Evolutionary conservation across 53 echinoderm and acorn worm species (phyloP).

Genomic region (Hippasteria phrygiana): DNA sequence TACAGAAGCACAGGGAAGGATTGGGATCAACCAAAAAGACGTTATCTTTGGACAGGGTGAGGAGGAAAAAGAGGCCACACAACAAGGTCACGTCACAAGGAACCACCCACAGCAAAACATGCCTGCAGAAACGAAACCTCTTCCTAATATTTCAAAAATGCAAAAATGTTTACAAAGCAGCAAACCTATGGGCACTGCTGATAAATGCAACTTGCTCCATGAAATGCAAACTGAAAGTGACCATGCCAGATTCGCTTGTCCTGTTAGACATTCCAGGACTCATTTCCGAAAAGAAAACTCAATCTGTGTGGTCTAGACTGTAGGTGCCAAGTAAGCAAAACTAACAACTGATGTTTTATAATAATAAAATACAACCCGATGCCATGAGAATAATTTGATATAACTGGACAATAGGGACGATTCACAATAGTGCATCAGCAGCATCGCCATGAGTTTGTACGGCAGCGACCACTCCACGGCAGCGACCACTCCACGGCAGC

Average conservation of each 20-base stretch:
- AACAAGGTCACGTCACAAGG: not conserved
- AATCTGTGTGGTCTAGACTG: conserved; percentile 14
- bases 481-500: no score
- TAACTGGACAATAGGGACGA: no score
- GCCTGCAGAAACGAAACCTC: not conserved
- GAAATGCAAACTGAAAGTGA: not conserved
- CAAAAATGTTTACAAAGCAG: conserved; percentile 39
- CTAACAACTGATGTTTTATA: no score
- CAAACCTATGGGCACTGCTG: not conserved
- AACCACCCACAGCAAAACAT: conserved; percentile 6
- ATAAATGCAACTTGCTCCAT: not conserved
- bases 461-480: no score
- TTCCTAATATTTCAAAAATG: conserved; percentile 33
- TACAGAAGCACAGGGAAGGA: no score
- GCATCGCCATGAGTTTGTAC: no score
- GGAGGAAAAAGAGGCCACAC: not conserved
- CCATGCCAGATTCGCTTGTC: not conserved
- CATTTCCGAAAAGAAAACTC: not conserved
- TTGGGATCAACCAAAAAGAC: not conserved
- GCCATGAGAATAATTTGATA: no score
- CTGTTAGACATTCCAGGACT: not conserved
- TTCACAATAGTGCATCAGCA: no score
- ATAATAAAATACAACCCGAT: no score
- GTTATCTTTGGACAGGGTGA: not conserved
- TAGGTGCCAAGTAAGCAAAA: no score